phyloP scores from a whole-genome alignment of 2,113 vertebrate genomes.

The Lasiurus cinereus region DNA sequence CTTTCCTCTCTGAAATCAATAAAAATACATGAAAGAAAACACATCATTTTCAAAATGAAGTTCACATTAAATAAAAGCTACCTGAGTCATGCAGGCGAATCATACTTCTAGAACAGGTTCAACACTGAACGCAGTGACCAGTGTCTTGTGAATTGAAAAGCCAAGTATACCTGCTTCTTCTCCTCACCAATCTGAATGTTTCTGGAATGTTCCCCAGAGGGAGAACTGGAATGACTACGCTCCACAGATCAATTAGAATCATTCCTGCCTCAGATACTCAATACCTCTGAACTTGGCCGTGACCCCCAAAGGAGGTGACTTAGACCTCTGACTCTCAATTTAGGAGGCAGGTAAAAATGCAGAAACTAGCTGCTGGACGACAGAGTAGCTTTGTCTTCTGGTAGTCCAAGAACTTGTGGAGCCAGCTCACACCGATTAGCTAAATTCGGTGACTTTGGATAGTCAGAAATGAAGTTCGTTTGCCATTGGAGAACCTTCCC shows the following conservation, averaged over 20 bases:
- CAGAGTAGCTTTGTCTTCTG: background rate
- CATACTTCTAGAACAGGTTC: background rate
- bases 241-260: background rate
- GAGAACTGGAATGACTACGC: slow-evolving; percentile 10
- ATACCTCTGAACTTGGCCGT: background rate
- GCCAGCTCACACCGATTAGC: background rate
- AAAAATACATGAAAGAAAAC: background rate
- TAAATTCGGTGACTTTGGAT: background rate
- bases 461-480: background rate
- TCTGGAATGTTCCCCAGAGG: slow-evolving; percentile 12
- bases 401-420: background rate
- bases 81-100: background rate
- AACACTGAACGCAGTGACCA: background rate
- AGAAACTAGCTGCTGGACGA: background rate
- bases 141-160: background rate
- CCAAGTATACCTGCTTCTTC: background rate
- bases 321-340: slow-evolving; percentile 26
- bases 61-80: background rate
- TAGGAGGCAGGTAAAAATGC: background rate
- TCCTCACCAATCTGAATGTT: background rate
- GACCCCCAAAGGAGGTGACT: background rate
- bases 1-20: too few species aligned
- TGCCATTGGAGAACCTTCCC: background rate
- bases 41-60: background rate
- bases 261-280: slow-evolving; percentile 17